Evolutionary conservation across 2,113 vertebrate species (phyloP), one percentile per base, ranked within the genome.

Genomic region (Erythrolamprus reginae): DNA sequence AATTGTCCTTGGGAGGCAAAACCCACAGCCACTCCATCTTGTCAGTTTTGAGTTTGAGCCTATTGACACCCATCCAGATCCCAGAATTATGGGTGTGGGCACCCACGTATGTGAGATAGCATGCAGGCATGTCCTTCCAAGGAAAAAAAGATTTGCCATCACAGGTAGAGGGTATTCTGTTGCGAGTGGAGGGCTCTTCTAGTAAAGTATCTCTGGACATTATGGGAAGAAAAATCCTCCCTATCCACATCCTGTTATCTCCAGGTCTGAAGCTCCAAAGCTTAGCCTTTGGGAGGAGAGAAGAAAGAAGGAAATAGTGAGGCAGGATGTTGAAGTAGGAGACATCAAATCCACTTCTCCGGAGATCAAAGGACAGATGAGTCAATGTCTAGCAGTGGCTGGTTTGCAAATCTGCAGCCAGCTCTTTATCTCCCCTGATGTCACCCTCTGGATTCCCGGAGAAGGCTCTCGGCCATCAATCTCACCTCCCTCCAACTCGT

Each of bases 241-340:
- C 21, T 19, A 28, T 7, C 26, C 50, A 55, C 42, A 1, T 15
- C 33, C 51, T 82, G 51, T 82, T 87, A 65, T 70, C 28, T 24
- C 42, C 5, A 4, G 7, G 87, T 83, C 52, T 58, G 90, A 38
- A 48, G 47, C 90, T 82, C 28, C 8, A 45, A 55, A 24, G 50
- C 84, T 55, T 10, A 77, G 84, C 17, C 51, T 51, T 17, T 33
- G 61, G n/a, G 33, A 13, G 61, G n/a, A 33, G 15, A 65, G 28
- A 70, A 65, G 28, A 65, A 13, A 38, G 33, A 82, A 45, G n/a
- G 87, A 15, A 6, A 17, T 6, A 42, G 42, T 3, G 42, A 83
- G 28, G 85, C 85, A 91, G 90, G 52, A 87, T 91, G 70, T 82
- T 83, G 86, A 50, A 91, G 87, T 47, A 88, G 90, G 85, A 13